A percentile compares a stretch with the other conserved stretches of the same genome.
phyloP scores from a whole-genome alignment of 2,113 vertebrate genomes.

The Pitta sordida region DNA sequence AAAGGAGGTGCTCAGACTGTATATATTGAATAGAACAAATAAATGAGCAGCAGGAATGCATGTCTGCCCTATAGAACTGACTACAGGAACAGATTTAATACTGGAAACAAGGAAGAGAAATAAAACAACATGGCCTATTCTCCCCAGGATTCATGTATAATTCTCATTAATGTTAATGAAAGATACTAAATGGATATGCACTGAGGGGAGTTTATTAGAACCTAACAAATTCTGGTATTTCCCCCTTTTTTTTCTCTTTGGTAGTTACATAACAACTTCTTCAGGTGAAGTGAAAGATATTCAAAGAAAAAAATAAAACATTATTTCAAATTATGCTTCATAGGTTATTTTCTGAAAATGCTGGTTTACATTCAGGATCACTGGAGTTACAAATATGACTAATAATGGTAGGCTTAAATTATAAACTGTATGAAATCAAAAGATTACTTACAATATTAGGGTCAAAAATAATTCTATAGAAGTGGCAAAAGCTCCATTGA shows the following conservation, averaged over 20 bases:
- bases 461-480: not conserved
- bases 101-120: slow-evolving; percentile 43
- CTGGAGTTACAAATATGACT: not conserved
- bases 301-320: not conserved
- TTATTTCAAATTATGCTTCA: not conserved
- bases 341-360: not conserved
- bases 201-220: slow-evolving; percentile 52
- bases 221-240: slow-evolving; percentile 47
- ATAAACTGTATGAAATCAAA: not conserved
- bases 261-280: not conserved
- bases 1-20: slow-evolving; percentile 17
- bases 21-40: slow-evolving; percentile 44
- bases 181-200: slow-evolving; percentile 44
- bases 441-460: not conserved
- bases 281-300: not conserved
- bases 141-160: slow-evolving; percentile 22
- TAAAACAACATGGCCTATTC: slow-evolving; percentile 48
- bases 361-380: not conserved
- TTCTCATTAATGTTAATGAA: slow-evolving; percentile 70
- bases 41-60: slow-evolving; percentile 23
- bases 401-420: not conserved
- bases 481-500: not conserved
- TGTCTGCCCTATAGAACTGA: slow-evolving; percentile 38
- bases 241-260: not conserved
- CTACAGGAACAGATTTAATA: slow-evolving; percentile 60